These are phyloP conservation scores for Atherinomorus stipes DNA, from an alignment of 2,113 vertebrate species.

Conservation along the genomic window DNA sequence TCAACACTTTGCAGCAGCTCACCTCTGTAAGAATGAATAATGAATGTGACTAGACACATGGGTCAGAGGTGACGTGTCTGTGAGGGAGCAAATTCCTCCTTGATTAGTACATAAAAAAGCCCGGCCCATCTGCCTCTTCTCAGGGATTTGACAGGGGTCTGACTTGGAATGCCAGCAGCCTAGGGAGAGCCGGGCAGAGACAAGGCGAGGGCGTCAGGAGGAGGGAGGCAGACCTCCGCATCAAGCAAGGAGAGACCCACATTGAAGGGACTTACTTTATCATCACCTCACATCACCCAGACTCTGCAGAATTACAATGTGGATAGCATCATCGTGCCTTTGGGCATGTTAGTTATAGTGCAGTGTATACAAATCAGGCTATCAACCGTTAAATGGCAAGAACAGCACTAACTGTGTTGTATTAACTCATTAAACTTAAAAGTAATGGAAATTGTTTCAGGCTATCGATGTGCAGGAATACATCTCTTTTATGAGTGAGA, in stretches of 20 bases:
- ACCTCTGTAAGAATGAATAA: slow-evolving; percentile 83
- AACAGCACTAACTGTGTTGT: slow-evolving; percentile 36
- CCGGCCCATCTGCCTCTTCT: slow-evolving; percentile 79
- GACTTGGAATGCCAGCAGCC: slow-evolving; percentile 71
- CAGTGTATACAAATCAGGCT: slow-evolving; percentile 59
- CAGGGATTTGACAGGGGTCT: slow-evolving; percentile 75
- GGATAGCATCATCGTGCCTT: slow-evolving; percentile 49
- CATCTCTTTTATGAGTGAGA: slow-evolving; percentile 16
- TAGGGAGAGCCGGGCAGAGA: slow-evolving; percentile 50
- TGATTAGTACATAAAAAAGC: slow-evolving; percentile 85
- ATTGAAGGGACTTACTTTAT: slow-evolving; percentile 63
- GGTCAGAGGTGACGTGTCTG: slow-evolving; percentile 84
- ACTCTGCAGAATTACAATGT: slow-evolving; percentile 51
- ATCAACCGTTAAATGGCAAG: slow-evolving; percentile 34
- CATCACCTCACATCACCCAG: slow-evolving; percentile 55
- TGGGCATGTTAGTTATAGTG: slow-evolving; percentile 37
- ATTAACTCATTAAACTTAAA: slow-evolving; percentile 32
- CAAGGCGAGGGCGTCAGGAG: slow-evolving; percentile 7
- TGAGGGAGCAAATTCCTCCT: slow-evolving; percentile 84
- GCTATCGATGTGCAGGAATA: slow-evolving; percentile 22
- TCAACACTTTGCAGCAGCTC: slow-evolving; percentile 72
- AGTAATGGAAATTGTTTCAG: slow-evolving; percentile 37
- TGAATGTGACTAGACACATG: slow-evolving; percentile 81
- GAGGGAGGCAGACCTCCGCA: slow-evolving; percentile 38
- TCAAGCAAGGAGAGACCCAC: slow-evolving; percentile 60